phyloP scores from a whole-genome alignment of 1,140 invertebrate species.

The Caenorhabditis inopinata region DNA sequence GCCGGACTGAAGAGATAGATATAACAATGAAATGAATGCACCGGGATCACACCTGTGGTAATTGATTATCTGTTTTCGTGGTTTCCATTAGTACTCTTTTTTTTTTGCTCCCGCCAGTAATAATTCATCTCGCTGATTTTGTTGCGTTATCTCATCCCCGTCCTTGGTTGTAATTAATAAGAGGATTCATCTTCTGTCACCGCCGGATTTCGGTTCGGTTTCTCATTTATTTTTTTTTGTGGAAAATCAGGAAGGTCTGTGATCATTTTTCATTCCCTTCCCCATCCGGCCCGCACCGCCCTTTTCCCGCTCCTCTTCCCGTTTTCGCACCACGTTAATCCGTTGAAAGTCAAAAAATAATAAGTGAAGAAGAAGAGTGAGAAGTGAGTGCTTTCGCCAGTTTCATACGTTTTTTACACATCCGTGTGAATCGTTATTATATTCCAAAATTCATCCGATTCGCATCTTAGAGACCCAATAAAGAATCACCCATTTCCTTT shows the following conservation, averaged over 20 bases:
- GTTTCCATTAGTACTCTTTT: constrained; percentile 22
- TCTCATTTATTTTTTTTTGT: background rate
- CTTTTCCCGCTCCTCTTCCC: background rate
- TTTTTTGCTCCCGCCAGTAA: background rate
- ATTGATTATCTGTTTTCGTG: constrained; percentile 34
- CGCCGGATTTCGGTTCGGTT: background rate
- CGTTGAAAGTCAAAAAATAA: constrained; percentile 21
- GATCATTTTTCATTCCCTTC: constrained; percentile 22
- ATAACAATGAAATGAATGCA: constrained; percentile 21
- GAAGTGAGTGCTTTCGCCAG: background rate
- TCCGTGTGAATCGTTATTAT: constrained; percentile 29
- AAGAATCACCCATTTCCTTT: background rate
- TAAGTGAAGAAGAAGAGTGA: constrained; percentile 4
- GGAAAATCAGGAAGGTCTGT: constrained; percentile 23
- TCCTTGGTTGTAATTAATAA: background rate
- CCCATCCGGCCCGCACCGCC: constrained; percentile 4
- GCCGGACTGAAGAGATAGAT: background rate
- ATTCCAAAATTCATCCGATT: constrained; percentile 11
- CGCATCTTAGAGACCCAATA: background rate
- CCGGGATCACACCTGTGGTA: constrained; percentile 27
- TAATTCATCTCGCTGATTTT: background rate
- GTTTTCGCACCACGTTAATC: constrained; percentile 23
- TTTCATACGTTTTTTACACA: constrained; percentile 14
- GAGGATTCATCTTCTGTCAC: background rate
- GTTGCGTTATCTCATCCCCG: background rate